These are phyloP conservation scores for Rhingia rostrata DNA, from an alignment of 2,888 invertebrate species.

Conservation along the genomic window DNA sequence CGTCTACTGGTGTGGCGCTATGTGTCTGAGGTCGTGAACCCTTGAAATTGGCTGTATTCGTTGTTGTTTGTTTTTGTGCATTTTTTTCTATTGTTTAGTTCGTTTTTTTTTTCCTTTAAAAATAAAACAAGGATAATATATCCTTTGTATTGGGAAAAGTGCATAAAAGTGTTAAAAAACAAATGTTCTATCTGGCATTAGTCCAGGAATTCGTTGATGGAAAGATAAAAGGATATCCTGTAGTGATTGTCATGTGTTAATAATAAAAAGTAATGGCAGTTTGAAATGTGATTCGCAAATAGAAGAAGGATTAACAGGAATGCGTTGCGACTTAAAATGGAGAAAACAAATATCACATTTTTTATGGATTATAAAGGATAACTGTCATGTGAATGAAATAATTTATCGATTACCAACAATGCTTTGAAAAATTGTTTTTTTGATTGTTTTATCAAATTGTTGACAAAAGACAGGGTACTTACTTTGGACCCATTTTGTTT, in stretches of 20 bases:
- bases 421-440: background rate
- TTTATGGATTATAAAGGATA: conserved; percentile 60
- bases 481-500: background rate
- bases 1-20: conserved; percentile 51
- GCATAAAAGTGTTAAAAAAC: conserved; percentile 1
- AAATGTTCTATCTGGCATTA: conserved; percentile 51
- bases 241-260: conserved; percentile 48
- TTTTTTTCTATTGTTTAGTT: conserved; percentile 18
- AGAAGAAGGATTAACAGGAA: conserved; percentile 15
- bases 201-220: conserved; percentile 58
- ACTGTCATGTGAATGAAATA: conserved; percentile 17
- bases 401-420: conserved; percentile 1
- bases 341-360: conserved; percentile 38
- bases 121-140: conserved; percentile 14
- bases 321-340: background rate
- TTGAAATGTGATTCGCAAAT: conserved; percentile 10
- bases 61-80: conserved; percentile 46
- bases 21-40: conserved; percentile 79
- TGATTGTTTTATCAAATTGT: background rate
- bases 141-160: conserved; percentile 47
- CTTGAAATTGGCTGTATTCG: conserved; percentile 62
- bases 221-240: conserved; percentile 64
- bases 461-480: background rate
- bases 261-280: conserved; percentile 6
- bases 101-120: conserved; percentile 26